Base-by-base conservation (phyloP, 2,113 vertebrate genomes). In the Hydrochoerus hydrochaeris region DNA sequence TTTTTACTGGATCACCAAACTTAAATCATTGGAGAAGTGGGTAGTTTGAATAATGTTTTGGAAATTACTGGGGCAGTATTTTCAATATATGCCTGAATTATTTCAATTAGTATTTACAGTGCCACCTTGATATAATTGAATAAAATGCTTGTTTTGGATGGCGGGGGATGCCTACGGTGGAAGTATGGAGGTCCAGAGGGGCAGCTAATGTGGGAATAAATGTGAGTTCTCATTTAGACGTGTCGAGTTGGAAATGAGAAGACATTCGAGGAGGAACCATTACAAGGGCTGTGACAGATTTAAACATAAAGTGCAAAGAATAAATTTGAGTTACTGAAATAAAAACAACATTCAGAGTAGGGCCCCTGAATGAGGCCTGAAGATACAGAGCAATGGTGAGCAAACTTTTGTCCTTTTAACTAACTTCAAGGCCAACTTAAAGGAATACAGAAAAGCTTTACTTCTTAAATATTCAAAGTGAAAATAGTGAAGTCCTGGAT, bases 151-250 rank as follows among this genome's bases (percentile, higher is more conserved):
- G 24, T 28, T 44, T 73, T 4, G 24, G 24, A 5, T 75, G 73
- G 12, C 26, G 6, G 44, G 30, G 28, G 30, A 8, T 16, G 73
- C 41, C 44, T 17, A 28, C 1, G 2, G 73, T 46, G 16, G 24
- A 91, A 95, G 94, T 69, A 22, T 46, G 69, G 65, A 86, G 95
- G 73, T 91, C 24, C 62, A 30, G 11, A 41, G 28, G 69, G 65
- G 49, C 81, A 57, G 49, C 78, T 94, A 63, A 77, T 89, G 86
- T 73, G 54, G n/a, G 89, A 92, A 78, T 62, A 83, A 73, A 73
- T 81, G 22, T 57, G 67, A 95, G 57, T 83, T 97, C 35, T 26
- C 49, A 78, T 93, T 82, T 80, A 91, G 75, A 24, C 16, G 28
- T 32, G 57, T 71, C 63, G 75, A 80, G 8, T 84, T 91, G 52